phyloP scores from a whole-genome alignment of 2,113 vertebrate genomes.

The Crotalus tigris region DNA sequence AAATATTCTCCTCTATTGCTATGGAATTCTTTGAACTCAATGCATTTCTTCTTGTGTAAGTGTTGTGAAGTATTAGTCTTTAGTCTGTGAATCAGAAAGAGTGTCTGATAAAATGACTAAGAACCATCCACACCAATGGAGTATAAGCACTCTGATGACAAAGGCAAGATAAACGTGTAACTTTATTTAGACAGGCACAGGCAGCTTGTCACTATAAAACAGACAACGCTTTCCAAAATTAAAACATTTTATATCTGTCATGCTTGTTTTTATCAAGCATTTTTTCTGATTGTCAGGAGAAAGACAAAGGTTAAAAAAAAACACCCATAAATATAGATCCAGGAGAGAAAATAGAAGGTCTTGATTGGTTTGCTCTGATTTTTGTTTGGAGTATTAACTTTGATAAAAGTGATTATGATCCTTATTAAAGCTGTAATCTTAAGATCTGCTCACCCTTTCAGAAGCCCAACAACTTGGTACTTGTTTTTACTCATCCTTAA shows the following conservation, averaged over 20 bases:
- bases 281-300: background rate
- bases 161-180: conserved; percentile 44
- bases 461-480: background rate
- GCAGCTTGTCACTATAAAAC: conserved; percentile 47
- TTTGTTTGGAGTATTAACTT: conserved; percentile 4
- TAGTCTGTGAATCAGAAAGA: background rate
- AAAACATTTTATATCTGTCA: conserved; percentile 42
- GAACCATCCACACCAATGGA: background rate
- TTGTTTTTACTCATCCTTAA: background rate
- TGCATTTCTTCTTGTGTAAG: background rate
- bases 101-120: conserved; percentile 22
- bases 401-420: background rate
- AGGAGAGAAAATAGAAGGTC: background rate
- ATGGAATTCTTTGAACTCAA: background rate
- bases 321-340: background rate
- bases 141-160: background rate
- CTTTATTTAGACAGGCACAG: conserved; percentile 21
- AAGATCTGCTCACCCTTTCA: background rate
- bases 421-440: background rate
- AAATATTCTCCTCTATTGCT: background rate
- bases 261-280: conserved; percentile 8
- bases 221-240: conserved; percentile 47
- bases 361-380: background rate
- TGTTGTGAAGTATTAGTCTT: background rate
- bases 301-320: background rate